A percentile compares a stretch with the other conserved stretches of the same genome.
phyloP scores from a whole-genome alignment of 1,140 invertebrate species.

The Rhagoletis zephyria region DNA sequence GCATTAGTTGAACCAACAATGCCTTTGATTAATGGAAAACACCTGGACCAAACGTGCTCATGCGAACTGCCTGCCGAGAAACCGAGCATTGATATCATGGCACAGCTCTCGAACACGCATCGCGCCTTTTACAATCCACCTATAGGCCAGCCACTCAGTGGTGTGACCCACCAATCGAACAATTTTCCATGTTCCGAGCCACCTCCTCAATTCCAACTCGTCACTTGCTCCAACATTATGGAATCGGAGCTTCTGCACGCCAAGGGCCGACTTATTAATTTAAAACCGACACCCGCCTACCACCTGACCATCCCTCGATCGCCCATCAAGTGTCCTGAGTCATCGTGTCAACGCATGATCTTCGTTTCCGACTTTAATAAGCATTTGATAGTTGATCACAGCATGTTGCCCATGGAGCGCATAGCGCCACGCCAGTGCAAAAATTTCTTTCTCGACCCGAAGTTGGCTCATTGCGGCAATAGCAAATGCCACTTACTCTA shows the following conservation, averaged over 20 bases:
- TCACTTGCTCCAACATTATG: conserved; percentile 11
- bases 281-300: conserved; percentile 1
- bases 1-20: not conserved
- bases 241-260: not conserved
- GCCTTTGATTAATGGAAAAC: not conserved
- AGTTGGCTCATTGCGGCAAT: conserved; percentile 54
- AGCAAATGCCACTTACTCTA: conserved; percentile 64
- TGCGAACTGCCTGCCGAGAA: not conserved
- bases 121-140: conserved; percentile 39
- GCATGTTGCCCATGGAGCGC: conserved; percentile 62
- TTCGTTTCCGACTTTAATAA: conserved; percentile 65
- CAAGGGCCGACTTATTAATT: not conserved
- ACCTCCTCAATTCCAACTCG: conserved; percentile 53
- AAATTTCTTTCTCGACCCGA: conserved; percentile 65
- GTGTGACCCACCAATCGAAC: not conserved
- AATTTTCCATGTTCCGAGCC: not conserved
- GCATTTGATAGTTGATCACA: conserved; percentile 62
- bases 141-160: not conserved
- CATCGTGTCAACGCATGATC: conserved; percentile 58
- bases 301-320: conserved; percentile 57
- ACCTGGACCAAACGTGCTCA: not conserved
- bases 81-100: not conserved
- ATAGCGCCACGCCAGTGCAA: conserved; percentile 58
- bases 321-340: conserved; percentile 63
- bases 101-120: conserved; percentile 26